These are phyloP conservation scores for Phymastichus coffea DNA, from an alignment of 1,140 invertebrate species.

Conservation along the genomic window DNA sequence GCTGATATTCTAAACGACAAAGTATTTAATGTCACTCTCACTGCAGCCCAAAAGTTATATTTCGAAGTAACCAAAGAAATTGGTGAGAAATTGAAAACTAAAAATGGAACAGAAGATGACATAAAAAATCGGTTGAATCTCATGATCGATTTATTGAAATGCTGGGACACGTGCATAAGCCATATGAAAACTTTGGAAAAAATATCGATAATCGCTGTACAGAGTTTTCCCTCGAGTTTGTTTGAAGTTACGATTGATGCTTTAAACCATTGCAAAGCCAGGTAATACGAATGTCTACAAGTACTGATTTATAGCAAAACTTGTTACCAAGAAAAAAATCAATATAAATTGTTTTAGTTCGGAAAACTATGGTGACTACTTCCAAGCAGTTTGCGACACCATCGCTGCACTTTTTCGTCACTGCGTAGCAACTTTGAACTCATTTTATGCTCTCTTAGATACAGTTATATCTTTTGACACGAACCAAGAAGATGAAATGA, in stretches of 20 bases:
- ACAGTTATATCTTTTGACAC: conserved; percentile 35
- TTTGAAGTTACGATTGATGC: conserved; percentile 31
- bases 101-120: conserved; percentile 6
- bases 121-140: conserved; percentile 33
- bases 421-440: conserved; percentile 36
- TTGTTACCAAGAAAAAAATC: not conserved
- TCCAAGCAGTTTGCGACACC: conserved; percentile 32
- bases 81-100: conserved; percentile 4
- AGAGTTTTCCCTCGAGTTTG: conserved; percentile 32
- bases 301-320: not conserved
- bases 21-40: conserved; percentile 36
- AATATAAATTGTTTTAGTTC: conserved; percentile 33
- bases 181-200: conserved; percentile 31
- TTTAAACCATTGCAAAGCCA: conserved; percentile 43
- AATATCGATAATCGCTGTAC: conserved; percentile 31
- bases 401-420: conserved; percentile 43
- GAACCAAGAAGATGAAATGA: conserved; percentile 34
- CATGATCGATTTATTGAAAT: conserved; percentile 35
- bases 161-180: conserved; percentile 40
- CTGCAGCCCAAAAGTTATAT: conserved; percentile 34
- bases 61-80: conserved; percentile 41
- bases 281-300: conserved; percentile 32
- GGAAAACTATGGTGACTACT: conserved; percentile 33
- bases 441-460: conserved; percentile 40
- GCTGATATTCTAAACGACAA: conserved; percentile 31